These are phyloP conservation scores for Sipha maydis DNA, from an alignment of 2,888 invertebrate genomes.

Conservation along the genomic window DNA sequence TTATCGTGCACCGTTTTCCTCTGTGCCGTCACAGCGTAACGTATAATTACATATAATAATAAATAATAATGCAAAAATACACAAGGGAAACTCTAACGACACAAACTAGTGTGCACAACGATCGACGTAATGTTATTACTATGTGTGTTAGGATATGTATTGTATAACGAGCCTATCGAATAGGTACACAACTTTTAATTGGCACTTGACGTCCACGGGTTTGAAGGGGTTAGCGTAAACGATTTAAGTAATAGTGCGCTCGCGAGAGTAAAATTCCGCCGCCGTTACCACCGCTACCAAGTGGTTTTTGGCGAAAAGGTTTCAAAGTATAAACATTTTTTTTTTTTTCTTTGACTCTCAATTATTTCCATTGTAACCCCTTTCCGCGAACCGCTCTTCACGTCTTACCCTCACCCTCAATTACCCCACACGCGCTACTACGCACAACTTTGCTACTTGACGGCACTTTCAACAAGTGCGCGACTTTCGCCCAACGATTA, in stretches of 20 bases:
- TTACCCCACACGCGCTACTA: too few relatives aligned
- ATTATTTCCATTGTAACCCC: background rate
- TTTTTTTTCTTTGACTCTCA: background rate
- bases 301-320: slow-evolving; percentile 9
- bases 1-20: background rate
- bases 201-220: background rate
- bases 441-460: background rate
- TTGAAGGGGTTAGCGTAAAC: background rate
- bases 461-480: background rate
- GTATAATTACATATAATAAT: too few relatives aligned
- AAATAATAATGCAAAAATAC: background rate
- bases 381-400: background rate
- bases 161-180: background rate
- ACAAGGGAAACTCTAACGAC: background rate
- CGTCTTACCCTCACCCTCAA: too few relatives aligned
- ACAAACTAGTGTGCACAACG: background rate
- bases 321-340: background rate
- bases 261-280: background rate
- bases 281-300: background rate
- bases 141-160: background rate
- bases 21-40: background rate
- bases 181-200: slow-evolving; percentile 5
- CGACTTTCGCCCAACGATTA: background rate
- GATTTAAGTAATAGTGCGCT: background rate
- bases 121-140: background rate